These are phyloP conservation scores for Noctua pronuba DNA, from an alignment of 2,888 invertebrate species.

Conservation along the genomic window DNA sequence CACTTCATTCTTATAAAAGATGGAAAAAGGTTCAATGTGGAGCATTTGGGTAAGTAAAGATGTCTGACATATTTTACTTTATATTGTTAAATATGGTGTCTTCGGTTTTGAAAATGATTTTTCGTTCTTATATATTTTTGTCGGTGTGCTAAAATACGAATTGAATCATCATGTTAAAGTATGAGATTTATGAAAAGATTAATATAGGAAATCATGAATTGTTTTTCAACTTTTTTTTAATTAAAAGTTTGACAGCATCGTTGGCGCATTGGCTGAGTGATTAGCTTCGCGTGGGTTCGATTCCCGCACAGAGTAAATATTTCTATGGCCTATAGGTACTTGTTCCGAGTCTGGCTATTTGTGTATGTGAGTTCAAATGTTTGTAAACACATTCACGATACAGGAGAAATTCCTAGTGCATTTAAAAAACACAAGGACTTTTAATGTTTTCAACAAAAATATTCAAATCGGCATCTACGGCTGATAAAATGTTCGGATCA, in stretches of 20 bases:
- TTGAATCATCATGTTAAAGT: neutral
- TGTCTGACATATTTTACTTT: constrained; percentile 4
- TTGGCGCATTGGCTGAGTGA: too few relatives aligned
- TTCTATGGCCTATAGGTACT: too few relatives aligned
- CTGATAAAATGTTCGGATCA: neutral
- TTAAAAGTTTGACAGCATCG: too few relatives aligned
- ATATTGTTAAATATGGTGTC: neutral
- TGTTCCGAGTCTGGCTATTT: too few relatives aligned
- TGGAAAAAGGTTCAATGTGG: constrained; percentile 24
- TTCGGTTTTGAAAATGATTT: neutral
- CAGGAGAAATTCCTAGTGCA: too few relatives aligned
- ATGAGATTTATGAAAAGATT: neutral
- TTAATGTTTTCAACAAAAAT: neutral
- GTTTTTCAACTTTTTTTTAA: too few relatives aligned
- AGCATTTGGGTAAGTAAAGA: constrained; percentile 17
- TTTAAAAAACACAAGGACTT: neutral
- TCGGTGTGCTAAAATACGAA: too few relatives aligned
- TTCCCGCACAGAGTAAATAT: too few relatives aligned
- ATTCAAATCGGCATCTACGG: neutral
- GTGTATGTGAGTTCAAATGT: too few relatives aligned
- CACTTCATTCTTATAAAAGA: constrained; percentile 15
- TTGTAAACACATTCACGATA: too few relatives aligned
- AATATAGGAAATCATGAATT: too few relatives aligned
- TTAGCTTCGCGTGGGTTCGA: too few relatives aligned
- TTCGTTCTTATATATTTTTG: neutral